Percentiles rank a stretch among this genome's conserved stretches.
Evolutionary conservation across 2,797 vertebrate genomes (phyloP).

Genomic region (Hippocampus kuda): DNA sequence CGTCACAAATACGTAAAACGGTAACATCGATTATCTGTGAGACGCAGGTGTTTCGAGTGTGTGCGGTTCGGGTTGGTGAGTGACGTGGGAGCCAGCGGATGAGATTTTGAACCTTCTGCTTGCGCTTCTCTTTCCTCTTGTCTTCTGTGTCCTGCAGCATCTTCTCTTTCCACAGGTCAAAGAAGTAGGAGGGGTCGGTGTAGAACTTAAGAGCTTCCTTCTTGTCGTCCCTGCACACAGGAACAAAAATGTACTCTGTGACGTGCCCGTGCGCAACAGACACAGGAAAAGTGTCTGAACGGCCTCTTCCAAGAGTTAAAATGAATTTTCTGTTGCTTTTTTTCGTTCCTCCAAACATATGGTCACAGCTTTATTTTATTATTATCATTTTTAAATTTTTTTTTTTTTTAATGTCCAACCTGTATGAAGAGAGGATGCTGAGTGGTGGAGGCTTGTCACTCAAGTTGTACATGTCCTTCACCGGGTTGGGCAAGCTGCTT

Average conservation of each 20-base stretch:
- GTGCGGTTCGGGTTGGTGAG: not conserved
- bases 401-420: conserved; percentile 53
- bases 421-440: conserved; percentile 86
- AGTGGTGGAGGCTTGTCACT: conserved; percentile 94
- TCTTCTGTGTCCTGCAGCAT: conserved; percentile 99
- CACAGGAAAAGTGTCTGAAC: not conserved
- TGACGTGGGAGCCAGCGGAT: not conserved
- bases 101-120: conserved; percentile 80
- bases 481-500: conserved; percentile 85
- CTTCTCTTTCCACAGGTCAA: conserved; percentile 97
- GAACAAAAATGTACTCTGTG: not conserved
- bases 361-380: not conserved
- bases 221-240: conserved; percentile 78
- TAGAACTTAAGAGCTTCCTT: conserved; percentile 96
- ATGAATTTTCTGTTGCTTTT: too few species aligned
- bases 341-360: not conserved
- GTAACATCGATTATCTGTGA: not conserved
- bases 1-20: not conserved
- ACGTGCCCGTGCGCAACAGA: not conserved
- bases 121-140: conserved; percentile 95
- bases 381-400: not conserved
- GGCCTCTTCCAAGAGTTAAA: too few species aligned
- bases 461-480: conserved; percentile 87
- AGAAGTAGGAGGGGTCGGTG: conserved; percentile 97
- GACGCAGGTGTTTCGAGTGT: too few species aligned